Base-by-base conservation (phyloP, 2,888 invertebrate genomes). In the Desoria tigrina region DNA sequence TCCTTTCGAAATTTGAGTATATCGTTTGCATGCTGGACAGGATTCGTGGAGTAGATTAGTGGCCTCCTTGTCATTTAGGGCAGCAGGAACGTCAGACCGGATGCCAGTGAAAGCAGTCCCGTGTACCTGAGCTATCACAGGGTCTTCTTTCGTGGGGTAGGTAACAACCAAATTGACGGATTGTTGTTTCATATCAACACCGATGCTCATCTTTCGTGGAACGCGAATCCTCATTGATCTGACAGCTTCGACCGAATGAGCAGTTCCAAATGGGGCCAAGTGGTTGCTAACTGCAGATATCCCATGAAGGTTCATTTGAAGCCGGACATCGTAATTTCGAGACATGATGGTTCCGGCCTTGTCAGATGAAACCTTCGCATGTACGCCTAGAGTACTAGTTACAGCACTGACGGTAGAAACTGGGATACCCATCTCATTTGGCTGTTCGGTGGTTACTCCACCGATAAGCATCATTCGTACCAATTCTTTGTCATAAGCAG, bases 341-440 rank as follows among this genome's bases (percentile, higher is more conserved):
- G 73, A 67, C 27, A 74, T 32, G 57, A 68, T 57, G 55, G 65
- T 71, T 68, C 72, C 74, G 39, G 65, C 23, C 63, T 73, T 74
- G 14, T 69, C 68, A 55, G 74, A 71, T 63, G 66, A 62, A 49
- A 73, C 69, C 66, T 73, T 74, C 61, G 70, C 72, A 51, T 69
- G 66, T 24, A 71, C 6, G 23, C 61, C 62, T 21, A 55, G 63
- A 54, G 70, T 37, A 2, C 65, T 69, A 58, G 71, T 68, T 53
- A 71, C 73, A 16, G 66, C 68, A 62, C 61, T 64, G 65, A 74
- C 50, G 63, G 66, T 62, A 42, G 73, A 70, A 50, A 74, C 72
- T 18, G 75, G 75, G 56, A 68, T 73, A 50, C 75, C 75, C 51
- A 74, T 62, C 61, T 72, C 73, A 53, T 62, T 70, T 11, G 75